Base-by-base conservation (phyloP, 1,140 invertebrate species). In the Chironomus tepperi region DNA sequence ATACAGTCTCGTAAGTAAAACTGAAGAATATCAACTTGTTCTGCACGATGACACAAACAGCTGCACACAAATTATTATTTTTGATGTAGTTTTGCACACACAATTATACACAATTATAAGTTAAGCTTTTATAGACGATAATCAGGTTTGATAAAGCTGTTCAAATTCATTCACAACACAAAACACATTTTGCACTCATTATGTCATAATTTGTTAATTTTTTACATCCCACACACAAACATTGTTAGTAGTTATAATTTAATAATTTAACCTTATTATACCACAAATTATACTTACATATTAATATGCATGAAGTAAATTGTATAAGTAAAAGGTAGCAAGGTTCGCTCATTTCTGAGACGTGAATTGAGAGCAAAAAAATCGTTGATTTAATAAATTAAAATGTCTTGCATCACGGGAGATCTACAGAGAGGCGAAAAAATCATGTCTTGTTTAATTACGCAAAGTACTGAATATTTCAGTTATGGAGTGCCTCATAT, bases 1-100 rank as follows among this genome's bases (percentile, higher is more conserved):
- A 98, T 83, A 96, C 95, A 77, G 91, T 99, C 79, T 97, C 94
- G 93, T 97, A 94, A 96, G 92, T 93, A 80, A 15, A 42, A 64
- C 18, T 47, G 47, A 57, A n/a, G 12, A n/a, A 57, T 57, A 12
- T n/a, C 47, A 57, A 57, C 47, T 34, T 34, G 24, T 34, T 34
- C 24, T 57, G 47, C 47, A 57, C 47, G 47, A 57, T 34, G 47
- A 5, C 47, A 16, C 16, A 18, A 70, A 12, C n/a, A 12, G 47
- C 18, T 70, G 19, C 65, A 70, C 16, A 19, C 16, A 57, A 7
- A 57, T 3, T n/a, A 2, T 57, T 42, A 34, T 15, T 15, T 21
- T 21, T 12, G 18, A 16, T 15, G 43, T 34, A 34, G 24, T 34
- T 34, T 34, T 34, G 24, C 24, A 34, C 42, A 43, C 73, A 42